Evolutionary conservation across 2,888 invertebrate species (phyloP).

Genomic region (Baccha elongata): DNA sequence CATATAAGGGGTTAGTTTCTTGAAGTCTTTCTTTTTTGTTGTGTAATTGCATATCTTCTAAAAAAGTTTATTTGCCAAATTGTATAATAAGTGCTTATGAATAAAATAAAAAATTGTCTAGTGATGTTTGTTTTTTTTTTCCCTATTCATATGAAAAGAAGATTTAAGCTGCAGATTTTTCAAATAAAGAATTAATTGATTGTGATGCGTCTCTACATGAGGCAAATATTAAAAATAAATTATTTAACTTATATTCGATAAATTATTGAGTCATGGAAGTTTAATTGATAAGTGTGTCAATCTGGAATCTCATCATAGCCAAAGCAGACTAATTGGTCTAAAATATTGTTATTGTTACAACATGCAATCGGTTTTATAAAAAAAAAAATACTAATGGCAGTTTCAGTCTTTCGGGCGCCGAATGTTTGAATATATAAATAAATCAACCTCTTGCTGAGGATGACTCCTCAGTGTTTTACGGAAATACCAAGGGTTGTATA

Average conservation of each 20-base stretch:
- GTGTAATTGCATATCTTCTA: neutral
- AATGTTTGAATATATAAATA: conserved; percentile 11
- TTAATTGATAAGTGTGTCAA: conserved; percentile 48
- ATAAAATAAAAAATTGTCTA: conserved; percentile 34
- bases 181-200: conserved; percentile 15
- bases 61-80: conserved; percentile 43
- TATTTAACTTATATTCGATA: conserved; percentile 64
- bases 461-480: conserved; percentile 36
- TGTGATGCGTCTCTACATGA: neutral
- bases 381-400: conserved; percentile 38
- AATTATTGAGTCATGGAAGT: conserved; percentile 54
- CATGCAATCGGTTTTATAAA: conserved; percentile 30
- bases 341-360: conserved; percentile 41
- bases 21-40: conserved; percentile 12
- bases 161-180: neutral
- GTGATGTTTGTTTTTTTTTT: conserved; percentile 16
- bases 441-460: conserved; percentile 32
- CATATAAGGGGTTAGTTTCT: conserved; percentile 14
- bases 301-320: conserved; percentile 30
- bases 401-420: conserved; percentile 42
- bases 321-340: conserved; percentile 43
- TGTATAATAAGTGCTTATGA: conserved; percentile 44
- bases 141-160: conserved; percentile 9
- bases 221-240: neutral
- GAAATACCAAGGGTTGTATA: conserved; percentile 21